These are phyloP conservation scores for Nephrotoma guestfalica DNA, from an alignment of 2,888 invertebrate species.

Conservation along the genomic window DNA sequence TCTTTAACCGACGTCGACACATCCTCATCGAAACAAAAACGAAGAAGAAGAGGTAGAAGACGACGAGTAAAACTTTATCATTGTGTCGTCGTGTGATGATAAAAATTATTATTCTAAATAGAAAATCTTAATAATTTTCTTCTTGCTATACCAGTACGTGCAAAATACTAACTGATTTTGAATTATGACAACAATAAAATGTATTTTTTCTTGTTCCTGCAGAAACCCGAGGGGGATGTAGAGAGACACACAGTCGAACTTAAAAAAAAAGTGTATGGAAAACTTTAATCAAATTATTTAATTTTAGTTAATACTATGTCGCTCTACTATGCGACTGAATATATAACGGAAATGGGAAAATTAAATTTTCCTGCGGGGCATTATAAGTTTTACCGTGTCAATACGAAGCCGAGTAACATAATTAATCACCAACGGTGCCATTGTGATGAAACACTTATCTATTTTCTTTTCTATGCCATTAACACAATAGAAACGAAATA, in stretches of 20 bases:
- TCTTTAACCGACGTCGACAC: neutral
- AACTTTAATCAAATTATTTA: neutral
- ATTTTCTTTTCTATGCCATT: neutral
- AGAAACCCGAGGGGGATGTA: neutral
- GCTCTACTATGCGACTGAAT: neutral
- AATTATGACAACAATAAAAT: neutral
- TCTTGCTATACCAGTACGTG: neutral
- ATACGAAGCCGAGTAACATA: neutral
- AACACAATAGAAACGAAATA: neutral
- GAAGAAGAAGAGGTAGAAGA: neutral
- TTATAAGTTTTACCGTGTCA: neutral
- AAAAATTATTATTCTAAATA: neutral
- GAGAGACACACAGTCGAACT: neutral
- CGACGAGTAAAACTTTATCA: neutral
- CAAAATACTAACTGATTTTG: neutral
- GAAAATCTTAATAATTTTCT: neutral
- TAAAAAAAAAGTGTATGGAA: neutral
- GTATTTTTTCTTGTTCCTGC: neutral
- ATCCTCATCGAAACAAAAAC: neutral
- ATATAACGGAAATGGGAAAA: neutral
- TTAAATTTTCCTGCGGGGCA: neutral
- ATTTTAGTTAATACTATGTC: neutral
- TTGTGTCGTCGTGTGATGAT: neutral
- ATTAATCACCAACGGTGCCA: neutral
- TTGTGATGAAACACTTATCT: neutral